Percentiles rank a stretch among this genome's conserved stretches.
These are phyloP conservation scores for Nicator chloris DNA, from an alignment of 2,113 vertebrate genomes.

Conservation along the genomic window DNA sequence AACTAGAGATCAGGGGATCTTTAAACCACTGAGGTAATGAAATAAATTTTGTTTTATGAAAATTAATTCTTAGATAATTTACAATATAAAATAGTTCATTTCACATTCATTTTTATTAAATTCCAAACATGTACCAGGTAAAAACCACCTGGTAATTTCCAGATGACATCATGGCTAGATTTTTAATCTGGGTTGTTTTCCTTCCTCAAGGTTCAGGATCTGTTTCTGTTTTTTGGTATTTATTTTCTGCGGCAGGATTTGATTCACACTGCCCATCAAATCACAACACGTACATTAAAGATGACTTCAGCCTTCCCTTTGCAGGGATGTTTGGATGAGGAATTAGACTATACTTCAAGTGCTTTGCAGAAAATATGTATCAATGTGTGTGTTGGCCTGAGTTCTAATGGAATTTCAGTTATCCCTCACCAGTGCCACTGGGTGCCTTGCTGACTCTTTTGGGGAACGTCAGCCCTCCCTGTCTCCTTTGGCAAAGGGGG, in stretches of 20 bases:
- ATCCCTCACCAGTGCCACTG: neutral
- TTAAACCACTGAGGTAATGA: slow-evolving; percentile 21
- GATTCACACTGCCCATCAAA: neutral
- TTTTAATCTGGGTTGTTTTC: neutral
- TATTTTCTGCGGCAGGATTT: neutral
- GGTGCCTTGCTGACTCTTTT: neutral
- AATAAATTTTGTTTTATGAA: neutral
- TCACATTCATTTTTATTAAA: neutral
- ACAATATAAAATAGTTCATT: neutral
- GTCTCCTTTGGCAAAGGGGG: neutral
- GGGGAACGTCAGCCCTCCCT: neutral
- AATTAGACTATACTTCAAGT: neutral
- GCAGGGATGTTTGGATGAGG: neutral
- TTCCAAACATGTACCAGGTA: neutral
- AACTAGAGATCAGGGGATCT: slow-evolving; percentile 17
- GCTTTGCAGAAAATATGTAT: neutral
- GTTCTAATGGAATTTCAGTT: neutral
- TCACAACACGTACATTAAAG: neutral
- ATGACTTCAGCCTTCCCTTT: neutral
- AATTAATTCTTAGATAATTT: slow-evolving; percentile 5
- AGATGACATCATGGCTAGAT: neutral
- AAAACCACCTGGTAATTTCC: neutral
- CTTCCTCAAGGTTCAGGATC: neutral
- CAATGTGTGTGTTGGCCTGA: neutral
- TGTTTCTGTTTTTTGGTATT: neutral